Conservation (phyloP, 2,113 vertebrate genomes). For the Aythya baeri region DNA sequence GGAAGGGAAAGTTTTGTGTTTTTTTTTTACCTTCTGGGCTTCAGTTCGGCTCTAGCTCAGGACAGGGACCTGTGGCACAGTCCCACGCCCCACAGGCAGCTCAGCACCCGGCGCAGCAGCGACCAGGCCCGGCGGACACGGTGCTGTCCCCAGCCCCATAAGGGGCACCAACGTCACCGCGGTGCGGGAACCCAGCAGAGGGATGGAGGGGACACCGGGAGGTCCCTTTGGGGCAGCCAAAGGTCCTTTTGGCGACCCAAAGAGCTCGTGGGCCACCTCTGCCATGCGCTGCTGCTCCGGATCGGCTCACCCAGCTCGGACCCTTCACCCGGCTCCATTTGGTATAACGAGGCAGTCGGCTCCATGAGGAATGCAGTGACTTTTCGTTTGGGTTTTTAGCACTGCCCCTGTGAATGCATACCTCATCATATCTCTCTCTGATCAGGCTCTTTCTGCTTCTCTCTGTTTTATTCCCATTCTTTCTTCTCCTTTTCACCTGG, state of each 20-base stretch:
- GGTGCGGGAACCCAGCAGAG: neutral
- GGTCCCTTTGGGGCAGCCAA: neutral
- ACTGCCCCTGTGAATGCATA: constrained; percentile 49
- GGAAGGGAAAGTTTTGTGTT: neutral
- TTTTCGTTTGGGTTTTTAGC: neutral
- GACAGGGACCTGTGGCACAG: neutral
- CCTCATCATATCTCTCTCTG: constrained; percentile 54
- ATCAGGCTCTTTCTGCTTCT: constrained; percentile 71
- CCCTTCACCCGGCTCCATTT: neutral
- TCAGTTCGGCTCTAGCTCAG: neutral
- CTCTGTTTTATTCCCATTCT: constrained; percentile 75
- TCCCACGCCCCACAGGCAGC: neutral
- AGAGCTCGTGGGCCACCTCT: too few species aligned
- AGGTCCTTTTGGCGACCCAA: too few species aligned
- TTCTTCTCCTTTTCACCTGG: constrained; percentile 70
- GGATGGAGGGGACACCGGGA: neutral
- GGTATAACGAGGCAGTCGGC: constrained; percentile 49
- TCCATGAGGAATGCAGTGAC: constrained; percentile 22
- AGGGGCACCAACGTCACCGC: neutral
- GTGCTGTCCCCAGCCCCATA: rapidly evolving
- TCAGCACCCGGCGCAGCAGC: neutral
- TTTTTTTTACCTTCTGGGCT: neutral
- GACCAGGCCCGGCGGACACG: neutral
- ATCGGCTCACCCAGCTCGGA: neutral
- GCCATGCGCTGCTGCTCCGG: neutral